These are phyloP conservation scores for Campoletis raptor DNA, from an alignment of 2,888 invertebrate species.

Conservation along the genomic window DNA sequence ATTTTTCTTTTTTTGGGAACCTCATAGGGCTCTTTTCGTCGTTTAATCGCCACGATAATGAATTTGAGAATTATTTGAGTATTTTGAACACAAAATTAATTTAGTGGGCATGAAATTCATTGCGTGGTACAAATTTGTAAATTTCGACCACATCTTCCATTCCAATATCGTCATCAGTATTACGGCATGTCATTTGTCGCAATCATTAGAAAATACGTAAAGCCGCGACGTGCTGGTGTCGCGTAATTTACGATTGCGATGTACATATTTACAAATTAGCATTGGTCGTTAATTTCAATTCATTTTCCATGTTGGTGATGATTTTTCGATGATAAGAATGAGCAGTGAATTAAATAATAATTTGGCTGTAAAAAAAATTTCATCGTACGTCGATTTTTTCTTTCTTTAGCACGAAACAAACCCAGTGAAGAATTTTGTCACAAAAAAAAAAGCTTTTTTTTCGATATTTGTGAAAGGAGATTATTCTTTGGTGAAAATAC, in stretches of 20 bases:
- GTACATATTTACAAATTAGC: constrained; percentile 12
- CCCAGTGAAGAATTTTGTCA: not conserved
- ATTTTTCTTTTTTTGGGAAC: not conserved
- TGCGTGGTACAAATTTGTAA: constrained; percentile 7
- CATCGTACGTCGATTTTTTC: too few species aligned
- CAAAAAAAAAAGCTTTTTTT: not conserved
- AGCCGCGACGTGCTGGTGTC: not conserved
- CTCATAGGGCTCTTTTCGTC: not conserved
- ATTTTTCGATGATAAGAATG: not conserved
- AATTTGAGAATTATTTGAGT: not conserved
- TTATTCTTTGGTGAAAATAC: not conserved
- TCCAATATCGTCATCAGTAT: constrained; percentile 3
- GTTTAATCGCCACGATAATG: not conserved
- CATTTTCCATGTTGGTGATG: constrained; percentile 2
- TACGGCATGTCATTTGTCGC: constrained; percentile 25
- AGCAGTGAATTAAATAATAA: too few species aligned
- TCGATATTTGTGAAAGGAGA: not conserved
- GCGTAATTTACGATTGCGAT: constrained; percentile 11
- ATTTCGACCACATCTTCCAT: constrained; percentile 10
- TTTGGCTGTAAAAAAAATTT: too few species aligned
- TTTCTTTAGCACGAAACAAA: too few species aligned
- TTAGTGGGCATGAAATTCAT: not conserved
- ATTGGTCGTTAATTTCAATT: constrained; percentile 12
- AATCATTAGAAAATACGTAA: constrained; percentile 39
- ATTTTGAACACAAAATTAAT: constrained; percentile 19